Percentiles rank a stretch among this genome's conserved stretches.
These are phyloP conservation scores for Scaptomyza pallida DNA, from an alignment of 1,140 invertebrate genomes.

Conservation along the genomic window DNA sequence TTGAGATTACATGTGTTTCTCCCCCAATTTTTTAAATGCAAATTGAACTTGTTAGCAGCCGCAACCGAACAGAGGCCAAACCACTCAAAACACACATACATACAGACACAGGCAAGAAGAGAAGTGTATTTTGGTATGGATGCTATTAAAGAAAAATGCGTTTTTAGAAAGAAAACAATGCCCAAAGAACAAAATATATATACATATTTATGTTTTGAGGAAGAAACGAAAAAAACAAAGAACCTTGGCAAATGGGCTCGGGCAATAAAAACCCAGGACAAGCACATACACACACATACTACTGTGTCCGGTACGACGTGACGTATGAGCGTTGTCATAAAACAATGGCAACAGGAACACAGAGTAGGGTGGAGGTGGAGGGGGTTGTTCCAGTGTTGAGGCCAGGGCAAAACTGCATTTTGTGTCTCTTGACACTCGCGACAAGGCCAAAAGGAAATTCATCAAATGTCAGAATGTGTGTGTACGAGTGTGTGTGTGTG, in stretches of 20 bases:
- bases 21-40: slow-evolving; percentile 79
- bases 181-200: not conserved
- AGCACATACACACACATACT: slow-evolving; percentile 6
- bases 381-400: slow-evolving; percentile 4
- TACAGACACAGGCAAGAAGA: slow-evolving; percentile 10
- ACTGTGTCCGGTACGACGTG: slow-evolving; percentile 28
- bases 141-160: slow-evolving; percentile 31
- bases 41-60: slow-evolving; percentile 78
- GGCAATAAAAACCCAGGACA: slow-evolving; percentile 31
- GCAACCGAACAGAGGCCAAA: slow-evolving; percentile 58
- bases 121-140: not conserved
- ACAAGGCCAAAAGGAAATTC: slow-evolving; percentile 76
- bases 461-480: slow-evolving; percentile 57
- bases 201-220: not conserved
- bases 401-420: slow-evolving; percentile 44
- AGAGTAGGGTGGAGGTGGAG: not conserved
- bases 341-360: slow-evolving; percentile 38
- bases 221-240: not conserved
- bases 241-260: slow-evolving; percentile 35
- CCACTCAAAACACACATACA: slow-evolving; percentile 45
- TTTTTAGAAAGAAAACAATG: slow-evolving; percentile 13
- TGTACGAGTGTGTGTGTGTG: slow-evolving; percentile 10
- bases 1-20: slow-evolving; percentile 79
- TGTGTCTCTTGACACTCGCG: slow-evolving; percentile 62
- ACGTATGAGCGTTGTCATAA: slow-evolving; percentile 50